These are phyloP conservation scores for Microctenopoma steveboyesi DNA, from an alignment of 2,797 vertebrate species.

Conservation along the genomic window DNA sequence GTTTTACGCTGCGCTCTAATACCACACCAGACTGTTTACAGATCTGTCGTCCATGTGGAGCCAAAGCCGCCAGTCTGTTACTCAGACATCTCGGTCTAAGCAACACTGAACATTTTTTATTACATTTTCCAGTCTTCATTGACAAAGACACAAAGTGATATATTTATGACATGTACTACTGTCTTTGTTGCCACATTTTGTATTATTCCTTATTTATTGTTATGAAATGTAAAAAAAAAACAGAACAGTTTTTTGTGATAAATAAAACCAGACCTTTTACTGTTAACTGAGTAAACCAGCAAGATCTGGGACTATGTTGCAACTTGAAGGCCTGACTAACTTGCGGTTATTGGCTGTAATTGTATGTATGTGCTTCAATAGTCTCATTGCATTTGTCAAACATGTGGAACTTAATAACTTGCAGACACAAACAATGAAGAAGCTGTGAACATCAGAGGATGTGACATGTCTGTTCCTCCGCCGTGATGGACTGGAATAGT, in stretches of 20 bases:
- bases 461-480: not conserved
- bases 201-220: not conserved
- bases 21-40: slow-evolving; percentile 74
- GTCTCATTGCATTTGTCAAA: slow-evolving; percentile 18
- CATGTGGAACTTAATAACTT: slow-evolving; percentile 27
- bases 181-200: not conserved
- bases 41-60: slow-evolving; percentile 71
- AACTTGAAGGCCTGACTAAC: slow-evolving; percentile 18
- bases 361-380: slow-evolving; percentile 3
- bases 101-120: slow-evolving; percentile 18
- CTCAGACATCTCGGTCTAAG: slow-evolving; percentile 45
- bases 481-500: not conserved
- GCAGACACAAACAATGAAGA: slow-evolving; percentile 4
- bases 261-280: not conserved
- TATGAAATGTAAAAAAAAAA: slow-evolving; percentile 6
- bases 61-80: slow-evolving; percentile 69
- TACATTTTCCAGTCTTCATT: not conserved
- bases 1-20: slow-evolving; percentile 55
- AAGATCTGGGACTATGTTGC: slow-evolving; percentile 1
- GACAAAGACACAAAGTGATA: not conserved
- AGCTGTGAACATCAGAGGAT: slow-evolving; percentile 18
- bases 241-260: not conserved
- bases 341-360: slow-evolving; percentile 12
- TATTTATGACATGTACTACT: not conserved
- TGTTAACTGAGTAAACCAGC: not conserved